Percentiles rank a stretch among this genome's conserved stretches.
Evolutionary conservation across 1,140 invertebrate species (phyloP).

Genomic region (Drosophila suzukii): DNA sequence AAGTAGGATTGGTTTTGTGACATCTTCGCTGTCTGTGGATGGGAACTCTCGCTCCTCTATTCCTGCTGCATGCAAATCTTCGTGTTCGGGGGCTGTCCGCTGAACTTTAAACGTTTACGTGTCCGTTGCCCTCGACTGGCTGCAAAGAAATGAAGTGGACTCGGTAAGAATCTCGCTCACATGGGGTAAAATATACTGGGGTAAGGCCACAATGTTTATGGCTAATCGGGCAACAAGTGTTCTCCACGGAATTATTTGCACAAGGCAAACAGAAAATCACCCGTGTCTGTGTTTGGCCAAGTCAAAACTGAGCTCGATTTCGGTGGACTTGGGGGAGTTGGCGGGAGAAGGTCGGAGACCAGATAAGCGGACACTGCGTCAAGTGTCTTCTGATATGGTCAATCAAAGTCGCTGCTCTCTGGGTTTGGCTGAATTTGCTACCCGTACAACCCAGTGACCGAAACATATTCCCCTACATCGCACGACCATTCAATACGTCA

Average conservation of each 20-base stretch:
- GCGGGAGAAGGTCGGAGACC: slow-evolving; percentile 26
- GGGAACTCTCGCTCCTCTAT: slow-evolving; percentile 16
- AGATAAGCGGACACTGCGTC: slow-evolving; percentile 71
- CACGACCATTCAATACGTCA: slow-evolving; percentile 46
- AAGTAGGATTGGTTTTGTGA: slow-evolving; percentile 84
- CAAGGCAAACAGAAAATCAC: slow-evolving; percentile 44
- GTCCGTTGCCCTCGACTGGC: slow-evolving; percentile 53
- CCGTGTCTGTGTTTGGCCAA: slow-evolving; percentile 45
- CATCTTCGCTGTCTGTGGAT: slow-evolving; percentile 61
- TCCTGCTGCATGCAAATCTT: slow-evolving; percentile 36
- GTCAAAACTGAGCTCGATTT: slow-evolving; percentile 22
- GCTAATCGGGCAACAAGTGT: slow-evolving; percentile 68
- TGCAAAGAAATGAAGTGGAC: slow-evolving; percentile 55
- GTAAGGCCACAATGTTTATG: slow-evolving; percentile 27
- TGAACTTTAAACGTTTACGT: slow-evolving; percentile 42
- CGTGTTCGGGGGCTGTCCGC: not conserved
- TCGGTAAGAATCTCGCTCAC: slow-evolving; percentile 33
- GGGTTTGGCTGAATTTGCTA: not conserved
- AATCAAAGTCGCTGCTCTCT: slow-evolving; percentile 29
- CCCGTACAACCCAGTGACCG: slow-evolving; percentile 7
- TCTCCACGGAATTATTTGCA: slow-evolving; percentile 43
- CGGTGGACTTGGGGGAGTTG: slow-evolving; percentile 3
- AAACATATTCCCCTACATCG: slow-evolving; percentile 13
- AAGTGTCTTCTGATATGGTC: slow-evolving; percentile 71
- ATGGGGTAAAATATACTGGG: slow-evolving; percentile 20